Evolutionary conservation across 2,888 invertebrate species (phyloP), one percentile per base, ranked within the genome.

Genomic region (Plagodis dolabraria): DNA sequence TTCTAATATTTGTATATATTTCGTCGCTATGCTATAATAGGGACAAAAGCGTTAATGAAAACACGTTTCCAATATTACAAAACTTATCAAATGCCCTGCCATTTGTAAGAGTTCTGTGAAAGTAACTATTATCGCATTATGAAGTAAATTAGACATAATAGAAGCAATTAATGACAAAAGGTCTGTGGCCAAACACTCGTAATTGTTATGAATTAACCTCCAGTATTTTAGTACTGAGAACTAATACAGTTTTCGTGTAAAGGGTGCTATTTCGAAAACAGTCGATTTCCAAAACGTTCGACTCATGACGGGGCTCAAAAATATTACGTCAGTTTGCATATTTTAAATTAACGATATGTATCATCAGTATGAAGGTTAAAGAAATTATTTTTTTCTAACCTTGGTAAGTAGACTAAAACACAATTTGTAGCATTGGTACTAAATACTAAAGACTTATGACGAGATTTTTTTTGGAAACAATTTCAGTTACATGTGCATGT

Each of bases 91-190:
- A 74, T 67, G 56, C 56, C 49, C 57, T 54, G 64, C 68, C 68
- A 74, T 66, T 79, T 76, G 60, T 74, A 68, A 47, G 75, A 68
- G 47, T 65, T 71, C 76, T 67, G 72, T 65, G 64, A 68, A 76
- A 73, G 72, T 71, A 34, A 47, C 58, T 71, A 79, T 82, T 79
- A 80, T 77, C 74, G 69, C 74, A 77, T 77, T 81, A 79, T 76
- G 72, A 72, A 69, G 71, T 76, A 76, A 79, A 72, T 54, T 70
- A 58, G 67, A 54, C 63, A 72, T 74, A 74, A 71, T 72, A 72
- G 53, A 47, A 50, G 51, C 53, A 47, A 64, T 53, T 51, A 59
- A 62, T 64, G 69, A 75, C 63, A 70, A 77, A 70, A 63, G 63
- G 57, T 50, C 53, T 47, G 48, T 60, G 47, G 53, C 58, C 57